phyloP scores from a whole-genome alignment of 2,797 vertebrate genomes.

The Bradypus variegatus region DNA sequence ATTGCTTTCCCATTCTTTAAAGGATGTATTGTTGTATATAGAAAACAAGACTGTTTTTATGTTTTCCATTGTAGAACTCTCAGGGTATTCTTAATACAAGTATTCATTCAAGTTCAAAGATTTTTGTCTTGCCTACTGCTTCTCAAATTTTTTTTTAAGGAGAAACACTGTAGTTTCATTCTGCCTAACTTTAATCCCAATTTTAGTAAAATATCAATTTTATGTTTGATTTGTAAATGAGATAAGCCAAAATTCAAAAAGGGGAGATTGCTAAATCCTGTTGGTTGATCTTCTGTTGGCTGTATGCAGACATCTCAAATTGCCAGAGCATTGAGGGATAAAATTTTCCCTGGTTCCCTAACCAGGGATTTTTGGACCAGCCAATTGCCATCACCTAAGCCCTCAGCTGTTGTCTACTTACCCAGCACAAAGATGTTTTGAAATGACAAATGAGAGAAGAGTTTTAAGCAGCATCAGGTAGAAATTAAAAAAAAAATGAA shows the following conservation, averaged over 20 bases:
- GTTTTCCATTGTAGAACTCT: neutral
- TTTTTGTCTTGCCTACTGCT: neutral
- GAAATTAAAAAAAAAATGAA: neutral
- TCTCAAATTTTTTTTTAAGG: neutral
- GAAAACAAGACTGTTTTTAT: neutral
- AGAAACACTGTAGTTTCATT: neutral
- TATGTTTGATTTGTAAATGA: conserved; percentile 1
- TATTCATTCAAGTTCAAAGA: neutral
- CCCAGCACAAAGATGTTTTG: neutral
- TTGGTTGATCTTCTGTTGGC: neutral
- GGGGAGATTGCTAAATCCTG: neutral
- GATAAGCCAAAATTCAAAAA: neutral
- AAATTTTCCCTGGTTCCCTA: neutral
- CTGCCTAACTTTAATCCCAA: neutral
- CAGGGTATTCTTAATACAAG: neutral
- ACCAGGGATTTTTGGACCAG: neutral
- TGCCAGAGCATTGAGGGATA: neutral
- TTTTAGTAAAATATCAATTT: neutral
- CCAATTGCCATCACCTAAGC: no score
- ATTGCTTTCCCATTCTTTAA: neutral
- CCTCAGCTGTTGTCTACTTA: no score
- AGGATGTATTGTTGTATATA: neutral
- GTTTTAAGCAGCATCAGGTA: neutral
- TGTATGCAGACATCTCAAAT: neutral
- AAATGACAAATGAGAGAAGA: neutral